Conservation (phyloP, 2,888 invertebrate genomes). For the Coleophora flavipennella region DNA sequence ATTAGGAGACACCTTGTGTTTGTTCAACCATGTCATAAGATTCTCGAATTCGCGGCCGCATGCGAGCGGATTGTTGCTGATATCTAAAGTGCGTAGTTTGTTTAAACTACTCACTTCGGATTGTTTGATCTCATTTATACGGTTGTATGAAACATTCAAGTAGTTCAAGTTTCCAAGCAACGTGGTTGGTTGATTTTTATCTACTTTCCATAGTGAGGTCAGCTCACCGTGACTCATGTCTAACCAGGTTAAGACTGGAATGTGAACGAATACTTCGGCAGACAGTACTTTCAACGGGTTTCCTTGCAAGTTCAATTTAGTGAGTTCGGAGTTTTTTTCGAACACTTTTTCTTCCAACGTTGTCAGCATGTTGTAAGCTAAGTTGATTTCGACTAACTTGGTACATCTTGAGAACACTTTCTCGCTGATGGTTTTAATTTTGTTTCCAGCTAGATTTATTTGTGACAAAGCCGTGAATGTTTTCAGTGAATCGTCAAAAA, state of each 20-base stretch:
- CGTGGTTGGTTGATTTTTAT: constrained; percentile 50
- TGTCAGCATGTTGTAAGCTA: constrained; percentile 79
- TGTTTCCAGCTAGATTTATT: constrained; percentile 79
- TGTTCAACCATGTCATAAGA: constrained; percentile 76
- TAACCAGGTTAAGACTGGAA: constrained; percentile 75
- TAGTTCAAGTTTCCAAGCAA: constrained; percentile 69
- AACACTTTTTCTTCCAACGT: constrained; percentile 76
- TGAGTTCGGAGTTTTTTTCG: constrained; percentile 76
- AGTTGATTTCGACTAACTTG: constrained; percentile 78
- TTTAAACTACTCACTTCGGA: constrained; percentile 73
- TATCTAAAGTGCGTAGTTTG: constrained; percentile 72
- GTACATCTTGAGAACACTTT: constrained; percentile 69
- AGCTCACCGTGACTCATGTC: constrained; percentile 81
- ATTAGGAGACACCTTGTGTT: constrained; percentile 71
- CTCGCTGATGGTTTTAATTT: constrained; percentile 67
- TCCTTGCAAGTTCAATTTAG: constrained; percentile 78
- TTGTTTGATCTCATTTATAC: constrained; percentile 67
- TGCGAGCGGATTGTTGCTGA: constrained; percentile 77
- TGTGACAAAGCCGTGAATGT: constrained; percentile 80
- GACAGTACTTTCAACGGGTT: constrained; percentile 80
- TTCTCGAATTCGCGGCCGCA: constrained; percentile 79
- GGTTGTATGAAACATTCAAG: constrained; percentile 75
- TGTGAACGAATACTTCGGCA: constrained; percentile 76
- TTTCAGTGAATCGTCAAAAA: constrained; percentile 76
- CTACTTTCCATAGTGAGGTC: constrained; percentile 76